Base-by-base conservation (phyloP, 1,140 invertebrate genomes). In the Notospermus geniculatus region DNA sequence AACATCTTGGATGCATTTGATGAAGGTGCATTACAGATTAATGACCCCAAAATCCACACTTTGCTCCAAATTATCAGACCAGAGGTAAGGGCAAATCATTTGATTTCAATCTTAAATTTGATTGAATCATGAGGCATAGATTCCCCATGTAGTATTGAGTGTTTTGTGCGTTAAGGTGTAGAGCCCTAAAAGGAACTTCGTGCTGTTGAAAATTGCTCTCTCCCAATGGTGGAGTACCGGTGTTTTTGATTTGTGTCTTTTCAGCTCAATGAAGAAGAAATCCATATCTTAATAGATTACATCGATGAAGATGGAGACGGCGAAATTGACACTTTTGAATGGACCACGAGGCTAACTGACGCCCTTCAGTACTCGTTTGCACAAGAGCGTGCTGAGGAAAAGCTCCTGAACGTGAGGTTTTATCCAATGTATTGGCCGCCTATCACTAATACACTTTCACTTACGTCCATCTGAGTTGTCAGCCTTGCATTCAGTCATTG, bases 1-100 rank as follows among this genome's bases (percentile, higher is more conserved):
- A 57, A 57, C 23, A 57, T 57, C 22, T 13, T 57, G 22, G 56
- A 57, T 41, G 23, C 56, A 45, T 29, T 55, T 27, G 54, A 29
- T 25, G 54, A 55, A 9, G 54, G 54, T 2, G 22, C 19, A n/a
- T n/a, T 55, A 7, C 17, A 30, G 22, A 29, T 55, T 7, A 30
- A 5, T 29, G 54, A 55, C 28, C 7, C 9, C 5, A 55, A 29
- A n/a, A 5, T 55, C 17, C 9, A 23, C 25, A 23, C 28, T 29
- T 9, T 55, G 27, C 27, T 55, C 28, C 22, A 55, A 7, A 23
- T 23, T 22, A n/a, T 55, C 22, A 55, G 54, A 29, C 54, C 54
- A 27, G 17, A 55, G 54, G 54, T 55, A 29, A 55, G 32, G 5
- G 5, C 32, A 7, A 4, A 7, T 36, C 32, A 36, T 15, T 36